Percentiles rank a stretch among this genome's conserved stretches.
phyloP scores from a whole-genome alignment of 2,888 invertebrate species.

The Kryphioiulus occultus region DNA sequence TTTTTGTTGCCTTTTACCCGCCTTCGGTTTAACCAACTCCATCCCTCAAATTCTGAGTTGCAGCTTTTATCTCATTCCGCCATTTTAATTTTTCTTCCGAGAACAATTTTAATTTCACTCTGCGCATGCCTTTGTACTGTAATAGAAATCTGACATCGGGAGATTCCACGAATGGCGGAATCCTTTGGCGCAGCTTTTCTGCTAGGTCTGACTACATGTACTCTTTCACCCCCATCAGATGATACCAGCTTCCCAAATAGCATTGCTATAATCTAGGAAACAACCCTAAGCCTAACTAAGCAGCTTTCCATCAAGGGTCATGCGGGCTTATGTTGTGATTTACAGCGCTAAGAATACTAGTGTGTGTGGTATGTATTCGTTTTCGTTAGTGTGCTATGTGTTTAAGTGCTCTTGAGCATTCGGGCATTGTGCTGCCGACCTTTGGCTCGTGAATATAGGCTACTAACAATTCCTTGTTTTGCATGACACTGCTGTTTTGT shows the following conservation, averaged over 20 bases:
- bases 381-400: neutral
- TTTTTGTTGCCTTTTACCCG: neutral
- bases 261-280: neutral
- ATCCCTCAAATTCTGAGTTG: neutral
- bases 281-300: neutral
- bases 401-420: neutral
- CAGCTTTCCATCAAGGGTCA: neutral
- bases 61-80: neutral
- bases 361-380: neutral
- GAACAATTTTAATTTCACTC: neutral
- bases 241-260: neutral
- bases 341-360: neutral
- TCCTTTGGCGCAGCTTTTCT: neutral
- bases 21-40: neutral
- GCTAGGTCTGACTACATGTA: neutral
- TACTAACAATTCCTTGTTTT: neutral
- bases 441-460: neutral
- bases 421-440: neutral
- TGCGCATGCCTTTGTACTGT: neutral
- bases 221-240: neutral
- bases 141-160: neutral
- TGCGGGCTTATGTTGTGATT: neutral
- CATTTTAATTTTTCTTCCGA: neutral
- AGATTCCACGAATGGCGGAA: neutral
- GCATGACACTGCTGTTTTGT: neutral